Evolutionary conservation across 2,888 invertebrate genomes (phyloP), one percentile per base, ranked within the genome.

Genomic region (Hypsopygia costalis): DNA sequence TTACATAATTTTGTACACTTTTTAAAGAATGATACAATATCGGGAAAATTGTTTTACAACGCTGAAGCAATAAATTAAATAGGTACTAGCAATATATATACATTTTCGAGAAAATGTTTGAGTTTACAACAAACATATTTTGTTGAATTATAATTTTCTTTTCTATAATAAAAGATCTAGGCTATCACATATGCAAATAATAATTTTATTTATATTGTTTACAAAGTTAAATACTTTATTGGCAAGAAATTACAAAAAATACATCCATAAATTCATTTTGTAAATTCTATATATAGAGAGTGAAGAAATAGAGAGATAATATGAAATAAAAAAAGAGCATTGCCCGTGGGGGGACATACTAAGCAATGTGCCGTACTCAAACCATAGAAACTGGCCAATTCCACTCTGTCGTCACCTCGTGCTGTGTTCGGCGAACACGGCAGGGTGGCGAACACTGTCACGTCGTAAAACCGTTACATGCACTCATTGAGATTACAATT

Each of bases 401-500:
- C 49, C 58, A 55, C 47, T 47, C 43, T 43, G 48, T 64, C 54
- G 55, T 71, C 74, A 82, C 86, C 80, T 74, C 80, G 44, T 71
- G 76, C 68, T 52, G 69, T 86, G 85, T 75, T 83, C 78, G 77
- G 60, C 11, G 74, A 86, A 77, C 85, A 87, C 58, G 47, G 69
- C 80, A 72, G 81, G 80, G 86, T 87, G 67, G 72, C 59, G 62
- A 68, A 31, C 39, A 27, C 12, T 12, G 12, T 33, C 28, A 10
- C 11, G 28, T 12, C 6, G 10, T 7, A 8, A 11, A 20, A 20
- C 39, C 25, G 62, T 70, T 63, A 66, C 66, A 58, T 62, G 69
- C 81, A 80, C 78, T 81, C 81, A 75, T 32, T 86, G 87, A 87
- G 87, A 87, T 88, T 87, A 87, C 81, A 76, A 69, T 59, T 67